Conservation (phyloP, 2,888 invertebrate species). For the Acanthosoma haemorrhoidale region DNA sequence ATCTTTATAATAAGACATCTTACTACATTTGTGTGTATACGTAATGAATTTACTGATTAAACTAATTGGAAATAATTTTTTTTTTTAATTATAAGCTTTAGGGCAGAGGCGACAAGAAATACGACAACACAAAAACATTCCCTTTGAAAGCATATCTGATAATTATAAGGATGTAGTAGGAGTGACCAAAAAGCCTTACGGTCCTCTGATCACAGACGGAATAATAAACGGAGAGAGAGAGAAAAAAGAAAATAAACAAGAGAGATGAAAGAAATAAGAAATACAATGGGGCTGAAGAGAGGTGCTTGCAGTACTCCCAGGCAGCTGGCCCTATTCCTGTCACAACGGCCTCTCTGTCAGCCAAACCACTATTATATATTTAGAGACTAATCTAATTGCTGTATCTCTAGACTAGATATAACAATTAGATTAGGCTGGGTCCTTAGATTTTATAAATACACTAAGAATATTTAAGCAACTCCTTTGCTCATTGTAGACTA, state of each 20-base stretch:
- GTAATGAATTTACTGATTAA: too few relatives aligned
- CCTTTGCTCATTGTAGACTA: too few relatives aligned
- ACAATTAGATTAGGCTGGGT: constrained; percentile 19
- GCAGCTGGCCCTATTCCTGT: constrained; percentile 19
- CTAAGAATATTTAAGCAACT: too few relatives aligned
- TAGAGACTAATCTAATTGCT: too few relatives aligned
- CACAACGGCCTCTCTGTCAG: constrained; percentile 17
- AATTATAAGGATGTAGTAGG: neutral
- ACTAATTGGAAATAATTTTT: too few relatives aligned
- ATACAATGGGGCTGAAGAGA: constrained; percentile 13
- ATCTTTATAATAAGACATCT: too few relatives aligned
- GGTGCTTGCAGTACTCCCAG: neutral
- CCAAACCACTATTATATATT: constrained; percentile 19
- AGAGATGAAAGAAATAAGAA: constrained; percentile 13
- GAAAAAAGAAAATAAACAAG: neutral
- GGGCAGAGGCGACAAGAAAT: neutral
- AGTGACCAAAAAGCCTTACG: constrained; percentile 10
- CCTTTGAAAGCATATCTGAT: constrained; percentile 3
- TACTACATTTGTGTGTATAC: too few relatives aligned
- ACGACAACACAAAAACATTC: neutral
- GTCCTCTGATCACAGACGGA: neutral
- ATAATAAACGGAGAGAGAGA: constrained; percentile 4
- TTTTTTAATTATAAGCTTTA: too few relatives aligned
- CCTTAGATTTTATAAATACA: too few relatives aligned
- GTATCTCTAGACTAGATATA: neutral